Evolutionary conservation across 1,140 invertebrate genomes (phyloP).

Genomic region (Ceratosolen fusciceps): DNA sequence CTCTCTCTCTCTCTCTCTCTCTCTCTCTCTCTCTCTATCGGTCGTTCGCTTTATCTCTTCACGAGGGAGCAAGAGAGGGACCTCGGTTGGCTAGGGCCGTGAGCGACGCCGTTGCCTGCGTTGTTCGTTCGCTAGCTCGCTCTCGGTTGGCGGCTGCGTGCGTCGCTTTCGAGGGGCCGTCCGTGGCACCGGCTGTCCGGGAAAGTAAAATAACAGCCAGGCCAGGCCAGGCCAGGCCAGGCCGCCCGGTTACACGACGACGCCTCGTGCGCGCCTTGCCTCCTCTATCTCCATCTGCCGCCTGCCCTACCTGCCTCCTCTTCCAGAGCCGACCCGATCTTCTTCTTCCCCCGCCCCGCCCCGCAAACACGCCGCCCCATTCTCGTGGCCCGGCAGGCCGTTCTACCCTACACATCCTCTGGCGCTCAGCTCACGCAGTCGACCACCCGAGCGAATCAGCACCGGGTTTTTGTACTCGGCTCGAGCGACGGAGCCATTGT

Average conservation of each 20-base stretch:
- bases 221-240: slow-evolving; percentile 48
- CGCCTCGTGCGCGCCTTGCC: slow-evolving; percentile 19
- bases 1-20: slow-evolving; percentile 16
- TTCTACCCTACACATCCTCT: no score
- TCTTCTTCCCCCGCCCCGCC: no score
- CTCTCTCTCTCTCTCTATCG: background rate
- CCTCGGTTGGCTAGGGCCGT: slow-evolving; percentile 22
- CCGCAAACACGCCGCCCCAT: no score
- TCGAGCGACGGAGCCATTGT: background rate
- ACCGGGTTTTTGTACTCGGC: background rate
- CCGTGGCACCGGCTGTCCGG: slow-evolving; percentile 55
- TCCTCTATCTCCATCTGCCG: background rate
- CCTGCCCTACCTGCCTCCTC: background rate
- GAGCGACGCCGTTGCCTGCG: slow-evolving; percentile 25
- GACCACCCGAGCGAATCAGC: no score
- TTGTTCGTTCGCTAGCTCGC: background rate
- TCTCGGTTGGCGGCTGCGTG: slow-evolving; percentile 38
- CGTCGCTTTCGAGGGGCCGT: slow-evolving; percentile 46
- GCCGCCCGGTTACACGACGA: slow-evolving; percentile 43
- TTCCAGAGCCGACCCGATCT: no score
- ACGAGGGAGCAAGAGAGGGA: background rate
- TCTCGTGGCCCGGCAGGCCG: no score
- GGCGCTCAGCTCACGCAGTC: no score
- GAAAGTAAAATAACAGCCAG: slow-evolving; percentile 45
- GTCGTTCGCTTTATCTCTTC: background rate